Conservation (phyloP, 2,888 invertebrate species). For the Adelognathus sp. region DNA sequence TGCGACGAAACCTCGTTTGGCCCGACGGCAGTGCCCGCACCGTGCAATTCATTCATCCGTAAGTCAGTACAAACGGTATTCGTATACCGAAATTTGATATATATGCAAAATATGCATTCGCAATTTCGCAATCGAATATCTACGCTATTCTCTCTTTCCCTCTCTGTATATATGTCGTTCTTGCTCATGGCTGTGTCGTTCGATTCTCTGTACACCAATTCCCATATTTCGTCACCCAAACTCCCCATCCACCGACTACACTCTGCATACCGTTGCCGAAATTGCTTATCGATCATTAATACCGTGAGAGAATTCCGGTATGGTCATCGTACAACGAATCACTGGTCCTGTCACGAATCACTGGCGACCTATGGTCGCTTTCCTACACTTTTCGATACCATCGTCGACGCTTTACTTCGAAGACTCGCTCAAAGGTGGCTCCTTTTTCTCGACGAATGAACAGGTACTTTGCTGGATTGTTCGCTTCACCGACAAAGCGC, state of each 20-base stretch:
- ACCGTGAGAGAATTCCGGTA: conserved; percentile 32
- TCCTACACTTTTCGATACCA: neutral
- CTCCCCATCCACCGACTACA: neutral
- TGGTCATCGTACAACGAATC: conserved; percentile 13
- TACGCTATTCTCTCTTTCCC: conserved; percentile 11
- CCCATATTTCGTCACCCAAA: conserved; percentile 6
- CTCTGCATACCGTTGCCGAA: conserved; percentile 15
- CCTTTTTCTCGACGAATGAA: neutral
- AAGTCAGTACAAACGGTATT: conserved; percentile 11
- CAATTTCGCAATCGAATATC: conserved; percentile 51
- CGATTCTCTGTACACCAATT: conserved; percentile 8
- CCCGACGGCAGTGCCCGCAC: conserved; percentile 11
- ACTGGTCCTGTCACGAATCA: neutral
- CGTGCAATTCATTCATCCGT: conserved; percentile 34
- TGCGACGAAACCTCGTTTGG: conserved; percentile 11
- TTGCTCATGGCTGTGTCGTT: neutral
- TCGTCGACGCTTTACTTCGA: neutral
- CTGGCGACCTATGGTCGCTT: neutral
- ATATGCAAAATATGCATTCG: conserved; percentile 59
- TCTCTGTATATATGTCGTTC: conserved; percentile 13
- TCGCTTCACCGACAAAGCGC: neutral
- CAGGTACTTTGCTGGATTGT: neutral
- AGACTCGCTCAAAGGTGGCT: neutral
- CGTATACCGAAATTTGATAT: conserved; percentile 31
- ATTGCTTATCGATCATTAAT: conserved; percentile 51